A percentile compares a stretch with the other conserved stretches of the same genome.
Evolutionary conservation across 2,797 vertebrate species (phyloP).

Genomic region (Poeciliopsis gracilis): DNA sequence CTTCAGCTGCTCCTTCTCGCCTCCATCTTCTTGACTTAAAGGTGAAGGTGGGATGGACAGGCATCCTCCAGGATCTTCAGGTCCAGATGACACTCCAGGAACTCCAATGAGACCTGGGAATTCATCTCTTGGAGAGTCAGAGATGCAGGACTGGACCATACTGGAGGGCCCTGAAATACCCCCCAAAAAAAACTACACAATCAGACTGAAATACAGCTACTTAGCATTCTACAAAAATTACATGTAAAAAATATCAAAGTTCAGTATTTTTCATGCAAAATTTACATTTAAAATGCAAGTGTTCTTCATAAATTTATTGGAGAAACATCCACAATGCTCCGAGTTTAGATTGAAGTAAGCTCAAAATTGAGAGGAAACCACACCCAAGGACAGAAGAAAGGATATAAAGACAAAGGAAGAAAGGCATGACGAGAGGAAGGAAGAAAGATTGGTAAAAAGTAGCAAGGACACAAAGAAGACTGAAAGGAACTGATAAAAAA

Average conservation of each 20-base stretch:
- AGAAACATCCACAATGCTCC: neutral
- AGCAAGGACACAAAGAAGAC: neutral
- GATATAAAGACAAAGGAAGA: neutral
- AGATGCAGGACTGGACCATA: conserved; percentile 76
- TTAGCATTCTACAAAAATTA: neutral
- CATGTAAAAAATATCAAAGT: neutral
- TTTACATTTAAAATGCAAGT: neutral
- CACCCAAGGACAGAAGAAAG: neutral
- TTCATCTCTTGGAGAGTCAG: conserved; percentile 73
- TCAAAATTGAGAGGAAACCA: neutral
- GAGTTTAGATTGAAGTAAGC: neutral
- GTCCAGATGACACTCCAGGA: conserved; percentile 68
- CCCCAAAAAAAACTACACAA: neutral
- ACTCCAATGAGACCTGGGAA: conserved; percentile 76
- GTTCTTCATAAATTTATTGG: neutral
- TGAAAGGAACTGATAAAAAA: neutral
- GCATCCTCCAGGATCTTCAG: conserved; percentile 72
- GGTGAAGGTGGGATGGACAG: conserved; percentile 82
- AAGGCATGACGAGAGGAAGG: neutral
- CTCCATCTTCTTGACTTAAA: conserved; percentile 82
- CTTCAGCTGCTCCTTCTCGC: conserved; percentile 77
- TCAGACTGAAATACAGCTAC: conserved; percentile 11
- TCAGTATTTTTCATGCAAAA: neutral
- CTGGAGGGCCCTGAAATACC: conserved; percentile 59
- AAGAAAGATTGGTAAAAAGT: neutral